A percentile compares a stretch with the other conserved stretches of the same genome.
phyloP scores from a whole-genome alignment of 2,888 invertebrate species.

The Ichneumoninae sp. region DNA sequence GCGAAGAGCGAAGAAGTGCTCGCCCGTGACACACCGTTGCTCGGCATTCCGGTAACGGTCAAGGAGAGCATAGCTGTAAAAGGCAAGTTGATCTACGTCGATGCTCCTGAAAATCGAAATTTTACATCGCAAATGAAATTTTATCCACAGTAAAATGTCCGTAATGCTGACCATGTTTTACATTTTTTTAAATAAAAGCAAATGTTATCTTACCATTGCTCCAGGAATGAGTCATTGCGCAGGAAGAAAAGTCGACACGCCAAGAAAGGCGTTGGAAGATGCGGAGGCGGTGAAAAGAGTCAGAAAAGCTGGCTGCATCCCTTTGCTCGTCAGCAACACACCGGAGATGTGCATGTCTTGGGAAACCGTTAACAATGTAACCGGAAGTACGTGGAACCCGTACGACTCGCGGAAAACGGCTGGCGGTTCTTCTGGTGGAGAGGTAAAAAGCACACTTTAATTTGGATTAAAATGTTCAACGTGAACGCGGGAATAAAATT shows the following conservation, averaged over 20 bases:
- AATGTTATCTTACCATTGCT: background rate
- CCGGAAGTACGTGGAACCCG: constrained; percentile 93
- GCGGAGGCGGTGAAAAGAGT: constrained; percentile 89
- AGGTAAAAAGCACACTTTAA: constrained; percentile 85
- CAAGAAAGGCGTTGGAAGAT: constrained; percentile 87
- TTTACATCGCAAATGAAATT: background rate
- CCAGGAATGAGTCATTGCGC: constrained; percentile 89
- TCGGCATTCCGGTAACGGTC: constrained; percentile 93
- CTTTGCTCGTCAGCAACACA: constrained; percentile 92
- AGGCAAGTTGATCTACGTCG: constrained; percentile 85
- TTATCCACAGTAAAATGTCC: background rate
- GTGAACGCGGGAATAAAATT: background rate
- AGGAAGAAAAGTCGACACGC: constrained; percentile 86
- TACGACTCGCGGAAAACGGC: constrained; percentile 90
- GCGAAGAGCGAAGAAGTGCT: constrained; percentile 82
- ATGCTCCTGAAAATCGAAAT: background rate
- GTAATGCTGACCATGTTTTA: background rate
- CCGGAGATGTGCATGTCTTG: constrained; percentile 95
- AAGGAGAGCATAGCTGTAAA: constrained; percentile 92
- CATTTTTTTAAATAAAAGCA: background rate
- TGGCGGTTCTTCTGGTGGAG: constrained; percentile 96
- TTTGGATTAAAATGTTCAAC: background rate
- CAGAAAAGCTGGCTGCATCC: constrained; percentile 91
- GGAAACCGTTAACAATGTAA: constrained; percentile 92
- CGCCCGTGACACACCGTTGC: constrained; percentile 87